These are phyloP conservation scores for Circaetus gallicus DNA, from an alignment of 2,113 vertebrate species.

Conservation along the genomic window DNA sequence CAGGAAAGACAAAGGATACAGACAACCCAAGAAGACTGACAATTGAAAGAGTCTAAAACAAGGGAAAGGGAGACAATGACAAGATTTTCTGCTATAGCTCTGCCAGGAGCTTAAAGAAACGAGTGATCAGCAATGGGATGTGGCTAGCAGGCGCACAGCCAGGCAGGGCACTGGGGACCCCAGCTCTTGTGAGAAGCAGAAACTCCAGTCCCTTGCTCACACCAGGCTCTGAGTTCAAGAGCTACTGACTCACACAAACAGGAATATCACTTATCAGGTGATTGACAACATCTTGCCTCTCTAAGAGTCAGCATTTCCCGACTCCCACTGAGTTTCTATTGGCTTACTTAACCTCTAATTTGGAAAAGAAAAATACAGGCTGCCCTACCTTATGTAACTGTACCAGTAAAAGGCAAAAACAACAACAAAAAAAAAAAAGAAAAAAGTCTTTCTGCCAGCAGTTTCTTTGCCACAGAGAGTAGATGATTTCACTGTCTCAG, in stretches of 20 bases:
- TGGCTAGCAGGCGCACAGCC: fast-evolving
- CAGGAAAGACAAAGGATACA: neutral
- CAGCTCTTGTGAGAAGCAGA: neutral
- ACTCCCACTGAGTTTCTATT: neutral
- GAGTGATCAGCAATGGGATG: neutral
- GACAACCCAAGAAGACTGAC: neutral
- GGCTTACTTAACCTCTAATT: slow-evolving; percentile 37
- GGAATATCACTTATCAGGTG: neutral
- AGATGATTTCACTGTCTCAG: neutral
- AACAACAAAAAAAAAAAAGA: neutral
- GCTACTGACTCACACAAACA: neutral
- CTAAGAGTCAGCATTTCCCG: neutral
- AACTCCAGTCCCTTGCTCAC: neutral
- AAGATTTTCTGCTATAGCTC: neutral
- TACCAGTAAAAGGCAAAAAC: neutral
- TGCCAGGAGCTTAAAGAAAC: neutral
- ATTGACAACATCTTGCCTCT: neutral
- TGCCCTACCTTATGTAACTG: neutral
- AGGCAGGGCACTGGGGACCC: neutral
- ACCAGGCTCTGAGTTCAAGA: neutral
- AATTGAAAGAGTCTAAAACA: neutral
- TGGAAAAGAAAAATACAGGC: slow-evolving; percentile 16
- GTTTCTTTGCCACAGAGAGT: neutral
- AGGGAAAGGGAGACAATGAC: neutral
- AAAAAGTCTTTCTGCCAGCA: neutral